Base-by-base conservation (phyloP, 2,113 vertebrate species). In the Paramormyrops kingsleyae region DNA sequence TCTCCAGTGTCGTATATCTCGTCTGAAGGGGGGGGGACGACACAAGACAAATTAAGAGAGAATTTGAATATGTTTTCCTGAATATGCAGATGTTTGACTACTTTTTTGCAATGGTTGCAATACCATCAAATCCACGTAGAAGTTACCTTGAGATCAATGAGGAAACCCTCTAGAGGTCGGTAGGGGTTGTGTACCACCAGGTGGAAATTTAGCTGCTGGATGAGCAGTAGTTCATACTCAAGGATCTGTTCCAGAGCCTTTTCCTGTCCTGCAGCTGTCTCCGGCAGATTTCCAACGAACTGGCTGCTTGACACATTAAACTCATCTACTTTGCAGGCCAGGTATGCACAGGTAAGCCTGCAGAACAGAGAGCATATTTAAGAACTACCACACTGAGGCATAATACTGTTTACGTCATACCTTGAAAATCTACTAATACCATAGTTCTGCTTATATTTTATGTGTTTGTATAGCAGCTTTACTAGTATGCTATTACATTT, bases 251-350 rank as follows among this genome's bases (percentile, higher is more conserved):
- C 97, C 47, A 98, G 95, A 27, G 96, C 93, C 87, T 96, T 96
- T 87, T 99, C 98, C 91, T 98, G 98, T 49, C 96, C 97, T 0
- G 95, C 90, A 9, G 97, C 95, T 17, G 94, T 98, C 93, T 99
- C 98, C 87, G 96, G 97, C 27, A 99, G 97, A 90, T 99, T 99
- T 84, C 96, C 97, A 90, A 98, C 97, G 92, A 99, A 99, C 91
- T 99, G 99, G 52, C 93, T 93, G 92, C 98, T 97, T 91, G 99
- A 99, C 10, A 99, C 98, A 47, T 99, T 99, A 93, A 99, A 99
- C 94, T 99, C 98, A 83, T 99, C 99, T 91, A 99, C 98, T 95
- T 99, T 99, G 92, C 99, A 99, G 47, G 98, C 96, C 91, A 99
- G 94, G 94, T 99, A 99, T 0, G 95, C 95, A 93, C 98, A 98